phyloP scores from a whole-genome alignment of 92 coral and sea anemone genomes.

The Hydrozoanthus gracilis region DNA sequence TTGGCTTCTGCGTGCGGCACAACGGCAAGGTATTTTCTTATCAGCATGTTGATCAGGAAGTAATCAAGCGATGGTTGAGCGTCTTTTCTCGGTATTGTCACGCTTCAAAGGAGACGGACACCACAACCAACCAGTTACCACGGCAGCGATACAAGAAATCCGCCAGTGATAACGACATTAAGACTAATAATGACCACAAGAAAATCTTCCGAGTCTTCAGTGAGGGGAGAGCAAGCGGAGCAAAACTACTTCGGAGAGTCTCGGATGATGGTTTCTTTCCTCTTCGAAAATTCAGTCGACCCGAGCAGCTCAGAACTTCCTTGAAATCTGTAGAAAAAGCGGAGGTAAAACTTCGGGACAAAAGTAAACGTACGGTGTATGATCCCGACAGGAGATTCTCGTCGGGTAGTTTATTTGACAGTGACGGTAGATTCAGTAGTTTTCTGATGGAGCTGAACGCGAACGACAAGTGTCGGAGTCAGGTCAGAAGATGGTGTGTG shows the following conservation, averaged over 20 bases:
- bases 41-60: conserved; percentile 60
- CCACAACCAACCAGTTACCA: conserved; percentile 35
- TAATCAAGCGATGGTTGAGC: conserved; percentile 80
- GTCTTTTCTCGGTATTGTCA: conserved; percentile 78
- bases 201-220: conserved; percentile 69
- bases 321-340: conserved; percentile 77
- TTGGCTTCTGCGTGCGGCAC: conserved; percentile 70
- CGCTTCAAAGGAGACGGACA: conserved; percentile 24
- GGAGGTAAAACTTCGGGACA: conserved; percentile 71
- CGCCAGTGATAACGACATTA: conserved; percentile 76
- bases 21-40: conserved; percentile 50
- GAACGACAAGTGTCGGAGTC: conserved; percentile 78
- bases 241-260: conserved; percentile 67
- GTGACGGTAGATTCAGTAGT: conserved; percentile 89
- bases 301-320: conserved; percentile 75
- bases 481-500: conserved; percentile 95
- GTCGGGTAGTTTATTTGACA: conserved; percentile 86
- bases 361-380: not conserved
- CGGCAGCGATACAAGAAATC: conserved; percentile 60
- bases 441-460: conserved; percentile 82
- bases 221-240: conserved; percentile 91
- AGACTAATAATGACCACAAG: conserved; percentile 53
- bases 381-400: conserved; percentile 69
- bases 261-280: conserved; percentile 79
- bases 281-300: conserved; percentile 72